Percentiles rank a stretch among this genome's conserved stretches.
phyloP scores from a whole-genome alignment of 2,797 vertebrate genomes.

The Myotis findleyi region DNA sequence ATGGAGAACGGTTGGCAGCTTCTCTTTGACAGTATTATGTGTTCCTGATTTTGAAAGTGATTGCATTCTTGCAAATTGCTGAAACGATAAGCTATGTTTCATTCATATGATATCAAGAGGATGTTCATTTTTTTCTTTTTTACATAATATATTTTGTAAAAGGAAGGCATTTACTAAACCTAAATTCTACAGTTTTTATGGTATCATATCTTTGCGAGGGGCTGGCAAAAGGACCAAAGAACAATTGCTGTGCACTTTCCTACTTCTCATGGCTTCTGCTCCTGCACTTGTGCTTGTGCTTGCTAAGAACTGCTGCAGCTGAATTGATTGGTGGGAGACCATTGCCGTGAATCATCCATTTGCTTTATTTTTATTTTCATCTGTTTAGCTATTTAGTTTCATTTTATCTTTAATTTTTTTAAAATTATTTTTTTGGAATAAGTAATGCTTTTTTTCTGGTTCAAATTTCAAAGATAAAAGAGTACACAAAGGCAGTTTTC shows the following conservation, averaged over 20 bases:
- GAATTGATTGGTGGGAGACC: background rate
- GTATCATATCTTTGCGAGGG: background rate
- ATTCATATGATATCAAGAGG: background rate
- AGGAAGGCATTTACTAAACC: conserved; percentile 19
- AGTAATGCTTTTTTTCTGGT: background rate
- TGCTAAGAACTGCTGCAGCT: background rate
- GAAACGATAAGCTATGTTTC: background rate
- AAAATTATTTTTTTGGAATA: conserved; percentile 10
- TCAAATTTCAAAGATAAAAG: conserved; percentile 40
- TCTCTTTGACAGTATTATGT: background rate
- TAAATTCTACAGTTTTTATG: background rate
- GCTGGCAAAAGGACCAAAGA: background rate
- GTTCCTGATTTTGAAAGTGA: background rate
- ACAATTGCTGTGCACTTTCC: background rate
- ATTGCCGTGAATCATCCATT: background rate
- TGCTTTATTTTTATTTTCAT: conserved; percentile 33
- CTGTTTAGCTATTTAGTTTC: background rate
- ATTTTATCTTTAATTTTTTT: conserved; percentile 29
- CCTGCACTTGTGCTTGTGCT: background rate
- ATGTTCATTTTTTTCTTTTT: conserved; percentile 20
- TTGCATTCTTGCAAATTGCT: background rate
- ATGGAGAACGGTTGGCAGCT: conserved; percentile 30
- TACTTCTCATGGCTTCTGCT: background rate
- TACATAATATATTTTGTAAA: conserved; percentile 10
- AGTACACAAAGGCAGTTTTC: background rate